Evolutionary conservation across 2,797 vertebrate species (phyloP).

Genomic region (Lepilemur ruficaudatus): DNA sequence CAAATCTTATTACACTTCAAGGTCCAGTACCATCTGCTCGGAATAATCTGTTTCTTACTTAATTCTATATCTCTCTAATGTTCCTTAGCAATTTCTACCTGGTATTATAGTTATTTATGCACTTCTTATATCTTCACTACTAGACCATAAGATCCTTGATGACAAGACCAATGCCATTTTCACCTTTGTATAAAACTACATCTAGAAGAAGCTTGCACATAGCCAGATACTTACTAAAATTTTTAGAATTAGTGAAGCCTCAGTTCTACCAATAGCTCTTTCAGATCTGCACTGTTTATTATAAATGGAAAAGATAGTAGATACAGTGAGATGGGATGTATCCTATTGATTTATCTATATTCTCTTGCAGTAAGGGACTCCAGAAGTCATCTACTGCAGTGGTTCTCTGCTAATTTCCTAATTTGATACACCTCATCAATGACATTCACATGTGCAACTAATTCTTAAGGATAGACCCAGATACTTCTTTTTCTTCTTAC

Average conservation of each 20-base stretch:
- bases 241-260: neutral
- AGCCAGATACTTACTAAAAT: neutral
- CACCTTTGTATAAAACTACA: neutral
- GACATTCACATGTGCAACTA: neutral
- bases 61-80: neutral
- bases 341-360: neutral
- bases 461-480: neutral
- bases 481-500: neutral
- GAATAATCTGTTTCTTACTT: neutral
- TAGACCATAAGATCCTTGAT: neutral
- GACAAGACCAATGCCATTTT: neutral
- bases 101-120: neutral
- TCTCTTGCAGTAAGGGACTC: neutral
- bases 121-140: neutral
- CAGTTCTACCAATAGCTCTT: neutral
- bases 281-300: neutral
- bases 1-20: neutral
- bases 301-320: neutral
- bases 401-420: neutral
- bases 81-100: neutral
- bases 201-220: neutral
- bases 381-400: neutral
- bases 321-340: neutral
- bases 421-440: neutral
- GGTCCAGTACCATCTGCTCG: neutral